Evolutionary conservation across 2,113 vertebrate species (phyloP).

Genomic region (Sialia sialis): DNA sequence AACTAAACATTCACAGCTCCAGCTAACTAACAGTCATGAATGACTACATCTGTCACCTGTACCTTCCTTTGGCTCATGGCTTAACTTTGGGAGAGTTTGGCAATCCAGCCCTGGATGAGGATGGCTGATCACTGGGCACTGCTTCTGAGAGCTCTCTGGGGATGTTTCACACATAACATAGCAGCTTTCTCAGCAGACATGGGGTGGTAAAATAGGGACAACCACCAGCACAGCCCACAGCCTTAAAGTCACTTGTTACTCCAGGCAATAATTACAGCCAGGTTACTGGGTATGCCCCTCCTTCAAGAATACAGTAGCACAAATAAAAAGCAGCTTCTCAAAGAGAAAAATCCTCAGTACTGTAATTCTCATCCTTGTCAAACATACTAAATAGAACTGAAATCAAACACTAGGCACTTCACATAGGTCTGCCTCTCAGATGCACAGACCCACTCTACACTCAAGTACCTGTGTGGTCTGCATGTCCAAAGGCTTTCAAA

Average conservation of each 20-base stretch:
- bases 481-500: not conserved
- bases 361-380: not conserved
- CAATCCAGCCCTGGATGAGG: accelerated
- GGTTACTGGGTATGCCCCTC: accelerated
- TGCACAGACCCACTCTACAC: not conserved
- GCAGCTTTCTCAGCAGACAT: not conserved
- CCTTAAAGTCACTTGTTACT: not conserved
- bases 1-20: not conserved
- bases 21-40: not conserved
- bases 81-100: accelerated
- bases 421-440: not conserved
- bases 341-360: not conserved
- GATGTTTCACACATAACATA: not conserved
- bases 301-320: not conserved
- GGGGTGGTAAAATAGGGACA: not conserved
- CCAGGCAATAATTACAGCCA: not conserved
- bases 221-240: not conserved
- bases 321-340: not conserved
- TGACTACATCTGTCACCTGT: not conserved
- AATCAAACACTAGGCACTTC: not conserved
- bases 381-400: not conserved
- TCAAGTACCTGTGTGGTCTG: not conserved
- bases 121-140: not conserved
- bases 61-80: accelerated
- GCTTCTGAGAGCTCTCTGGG: not conserved